A percentile compares a stretch with the other conserved stretches of the same genome.
These are phyloP conservation scores for Oscheius myriophilus DNA, from an alignment of 2,888 invertebrate species.

Conservation along the genomic window DNA sequence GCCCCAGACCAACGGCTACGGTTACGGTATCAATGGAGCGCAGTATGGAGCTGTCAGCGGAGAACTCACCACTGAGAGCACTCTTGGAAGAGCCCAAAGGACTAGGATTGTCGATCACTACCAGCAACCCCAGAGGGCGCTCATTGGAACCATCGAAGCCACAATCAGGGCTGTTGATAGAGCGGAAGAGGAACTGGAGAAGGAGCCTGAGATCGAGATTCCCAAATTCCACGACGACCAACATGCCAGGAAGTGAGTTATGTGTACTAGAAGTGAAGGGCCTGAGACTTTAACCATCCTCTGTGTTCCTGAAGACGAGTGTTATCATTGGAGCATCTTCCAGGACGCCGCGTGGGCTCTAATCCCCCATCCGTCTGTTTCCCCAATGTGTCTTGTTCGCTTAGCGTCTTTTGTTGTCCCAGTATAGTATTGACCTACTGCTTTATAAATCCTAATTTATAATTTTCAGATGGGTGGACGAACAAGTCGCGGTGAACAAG, in stretches of 20 bases:
- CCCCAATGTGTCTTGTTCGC: no score
- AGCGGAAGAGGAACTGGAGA: constrained; percentile 78
- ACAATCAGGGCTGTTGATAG: constrained; percentile 88
- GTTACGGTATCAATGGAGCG: constrained; percentile 76
- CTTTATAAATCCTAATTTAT: neutral
- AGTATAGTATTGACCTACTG: neutral
- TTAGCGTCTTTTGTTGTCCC: neutral
- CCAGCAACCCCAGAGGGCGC: constrained; percentile 89
- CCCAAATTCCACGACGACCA: constrained; percentile 64
- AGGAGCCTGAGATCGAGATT: constrained; percentile 66
- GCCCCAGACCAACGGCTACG: constrained; percentile 41
- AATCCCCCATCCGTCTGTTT: no score
- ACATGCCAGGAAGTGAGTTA: constrained; percentile 32
- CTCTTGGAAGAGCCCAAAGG: constrained; percentile 78
- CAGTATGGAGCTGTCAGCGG: constrained; percentile 83
- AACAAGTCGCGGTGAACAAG: constrained; percentile 85
- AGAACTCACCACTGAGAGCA: constrained; percentile 41
- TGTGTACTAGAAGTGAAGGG: no score
- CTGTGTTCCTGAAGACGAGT: no score
- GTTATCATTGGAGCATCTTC: no score
- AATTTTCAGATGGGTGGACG: constrained; percentile 50
- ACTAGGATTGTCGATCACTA: constrained; percentile 86
- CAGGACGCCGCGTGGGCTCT: no score
- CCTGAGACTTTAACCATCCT: no score
- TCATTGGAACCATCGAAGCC: constrained; percentile 86